Conservation (phyloP, 2,888 invertebrate species). For the Sminthurinus aureus region DNA sequence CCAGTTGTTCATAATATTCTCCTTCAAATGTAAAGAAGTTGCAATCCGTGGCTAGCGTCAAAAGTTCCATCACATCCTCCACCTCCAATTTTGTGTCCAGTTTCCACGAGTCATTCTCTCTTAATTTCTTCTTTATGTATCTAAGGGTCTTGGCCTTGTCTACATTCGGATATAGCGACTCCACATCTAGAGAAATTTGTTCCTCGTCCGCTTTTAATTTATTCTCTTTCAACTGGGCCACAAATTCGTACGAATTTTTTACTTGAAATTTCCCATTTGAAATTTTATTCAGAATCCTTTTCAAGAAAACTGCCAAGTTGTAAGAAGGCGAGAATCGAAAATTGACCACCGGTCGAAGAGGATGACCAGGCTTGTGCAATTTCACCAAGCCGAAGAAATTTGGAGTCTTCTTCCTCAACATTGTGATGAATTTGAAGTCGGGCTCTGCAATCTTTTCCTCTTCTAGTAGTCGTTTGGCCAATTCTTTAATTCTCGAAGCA, state of each 20-base stretch:
- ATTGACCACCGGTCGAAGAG: not conserved
- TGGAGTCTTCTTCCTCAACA: not conserved
- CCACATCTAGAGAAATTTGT: no score
- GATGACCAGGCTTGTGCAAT: not conserved
- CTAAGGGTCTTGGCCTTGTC: no score
- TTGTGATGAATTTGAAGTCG: no score
- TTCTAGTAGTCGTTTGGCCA: no score
- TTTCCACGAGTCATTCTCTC: no score
- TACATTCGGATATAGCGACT: no score
- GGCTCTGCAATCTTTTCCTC: no score
- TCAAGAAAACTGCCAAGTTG: not conserved
- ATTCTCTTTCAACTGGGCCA: no score
- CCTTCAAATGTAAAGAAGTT: not conserved
- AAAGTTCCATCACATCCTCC: no score
- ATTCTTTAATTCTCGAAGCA: no score
- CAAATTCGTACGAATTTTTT: not conserved
- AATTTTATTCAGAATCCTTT: not conserved
- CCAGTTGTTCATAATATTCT: not conserved
- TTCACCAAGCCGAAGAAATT: not conserved
- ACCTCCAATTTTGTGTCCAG: not conserved
- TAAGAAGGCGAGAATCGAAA: not conserved
- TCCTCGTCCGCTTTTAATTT: no score
- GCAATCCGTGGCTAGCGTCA: not conserved
- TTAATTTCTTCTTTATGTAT: no score
- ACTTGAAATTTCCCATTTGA: not conserved